These are phyloP conservation scores for Dryobota labecula DNA, from an alignment of 2,888 invertebrate genomes.

Conservation along the genomic window DNA sequence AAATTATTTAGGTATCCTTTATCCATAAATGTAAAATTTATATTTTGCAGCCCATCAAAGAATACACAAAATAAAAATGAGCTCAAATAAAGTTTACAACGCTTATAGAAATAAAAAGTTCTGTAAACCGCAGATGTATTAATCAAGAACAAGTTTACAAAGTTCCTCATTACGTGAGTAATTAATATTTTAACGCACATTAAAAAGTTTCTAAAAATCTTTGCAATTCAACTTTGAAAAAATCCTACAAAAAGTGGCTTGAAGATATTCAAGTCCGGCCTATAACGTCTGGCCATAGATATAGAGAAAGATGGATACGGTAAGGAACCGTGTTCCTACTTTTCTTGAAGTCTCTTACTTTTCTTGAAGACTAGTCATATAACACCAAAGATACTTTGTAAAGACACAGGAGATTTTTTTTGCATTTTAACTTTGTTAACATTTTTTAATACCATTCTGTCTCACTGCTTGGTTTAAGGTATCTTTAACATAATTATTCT, in stretches of 20 bases:
- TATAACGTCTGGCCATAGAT: slow-evolving; percentile 12
- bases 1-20: background rate
- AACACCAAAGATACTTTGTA: background rate
- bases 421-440: background rate
- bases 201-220: slow-evolving; percentile 43
- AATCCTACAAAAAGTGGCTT: slow-evolving; percentile 30
- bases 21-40: background rate
- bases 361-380: background rate
- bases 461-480: background rate
- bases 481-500: too few relatives aligned
- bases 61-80: background rate
- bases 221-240: slow-evolving; percentile 9
- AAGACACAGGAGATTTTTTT: background rate
- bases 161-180: slow-evolving; percentile 33
- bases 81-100: background rate
- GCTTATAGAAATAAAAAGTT: slow-evolving; percentile 15
- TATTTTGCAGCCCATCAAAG: background rate
- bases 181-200: slow-evolving; percentile 53
- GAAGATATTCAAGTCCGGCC: slow-evolving; percentile 28
- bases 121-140: slow-evolving; percentile 11
- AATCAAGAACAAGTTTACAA: slow-evolving; percentile 23
- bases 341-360: background rate
- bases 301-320: slow-evolving; percentile 5
- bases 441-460: background rate
- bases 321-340: background rate